Evolutionary conservation across 2,797 vertebrate genomes (phyloP).

Genomic region (Anableps anableps): DNA sequence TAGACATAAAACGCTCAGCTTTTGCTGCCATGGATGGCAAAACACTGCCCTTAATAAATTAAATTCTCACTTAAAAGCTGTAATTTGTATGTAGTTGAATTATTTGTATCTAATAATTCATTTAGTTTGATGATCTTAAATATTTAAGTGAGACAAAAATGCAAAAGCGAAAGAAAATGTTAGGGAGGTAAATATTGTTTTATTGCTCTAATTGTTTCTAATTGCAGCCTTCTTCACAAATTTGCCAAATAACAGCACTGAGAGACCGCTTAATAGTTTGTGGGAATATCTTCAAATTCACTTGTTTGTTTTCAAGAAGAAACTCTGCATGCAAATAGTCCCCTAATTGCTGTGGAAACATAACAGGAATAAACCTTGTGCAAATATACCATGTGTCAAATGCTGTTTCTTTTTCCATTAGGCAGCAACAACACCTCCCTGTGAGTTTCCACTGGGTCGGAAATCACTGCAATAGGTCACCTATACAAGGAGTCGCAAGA

Average conservation of each 20-base stretch:
- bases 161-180: no score
- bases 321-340: constrained; percentile 6
- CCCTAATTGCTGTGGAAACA: constrained; percentile 16
- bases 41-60: no score
- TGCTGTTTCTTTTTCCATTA: constrained; percentile 8
- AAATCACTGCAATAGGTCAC: constrained; percentile 9
- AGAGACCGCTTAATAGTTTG: background rate
- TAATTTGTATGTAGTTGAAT: no score
- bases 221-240: background rate
- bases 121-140: no score
- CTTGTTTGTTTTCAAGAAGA: background rate
- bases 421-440: constrained; percentile 18
- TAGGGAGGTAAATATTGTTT: background rate
- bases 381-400: constrained; percentile 10
- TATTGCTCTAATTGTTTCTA: no score
- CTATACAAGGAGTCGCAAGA: constrained; percentile 23
- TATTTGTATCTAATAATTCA: no score
- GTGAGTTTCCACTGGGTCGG: constrained; percentile 42
- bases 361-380: constrained; percentile 3
- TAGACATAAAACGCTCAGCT: no score
- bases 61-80: no score
- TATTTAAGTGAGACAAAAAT: no score
- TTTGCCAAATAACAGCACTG: background rate
- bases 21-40: no score
- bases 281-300: background rate